Conservation (phyloP, 1,140 invertebrate genomes). For the Magallana gigas region DNA sequence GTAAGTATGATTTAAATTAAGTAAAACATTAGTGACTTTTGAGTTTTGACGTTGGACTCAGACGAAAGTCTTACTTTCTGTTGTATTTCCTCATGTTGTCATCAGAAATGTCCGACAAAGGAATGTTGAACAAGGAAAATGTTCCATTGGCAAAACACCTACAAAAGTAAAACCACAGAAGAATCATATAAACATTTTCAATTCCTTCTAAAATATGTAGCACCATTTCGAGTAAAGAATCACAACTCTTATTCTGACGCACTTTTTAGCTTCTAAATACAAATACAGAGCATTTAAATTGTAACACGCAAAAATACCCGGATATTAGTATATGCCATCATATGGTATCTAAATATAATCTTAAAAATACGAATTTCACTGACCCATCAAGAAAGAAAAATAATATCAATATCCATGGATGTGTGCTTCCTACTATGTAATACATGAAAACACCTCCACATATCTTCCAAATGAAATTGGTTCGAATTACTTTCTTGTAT, state of each 20-base stretch:
- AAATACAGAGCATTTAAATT: background rate
- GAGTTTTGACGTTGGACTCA: too few species aligned
- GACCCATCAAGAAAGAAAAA: conserved; percentile 74
- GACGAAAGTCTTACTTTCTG: conserved; percentile 43
- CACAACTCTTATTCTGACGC: background rate
- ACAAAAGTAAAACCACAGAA: conserved; percentile 52
- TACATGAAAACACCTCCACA: conserved; percentile 64
- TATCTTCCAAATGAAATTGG: conserved; percentile 72
- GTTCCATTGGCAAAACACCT: conserved; percentile 68
- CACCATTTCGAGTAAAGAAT: background rate
- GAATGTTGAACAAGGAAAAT: conserved; percentile 72
- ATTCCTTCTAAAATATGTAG: background rate
- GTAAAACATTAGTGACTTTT: too few species aligned
- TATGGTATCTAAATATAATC: background rate
- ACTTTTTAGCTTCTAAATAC: background rate
- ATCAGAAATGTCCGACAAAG: conserved; percentile 77
- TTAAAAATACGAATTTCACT: background rate
- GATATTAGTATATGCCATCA: background rate
- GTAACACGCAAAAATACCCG: background rate
- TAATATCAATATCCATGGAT: conserved; percentile 68
- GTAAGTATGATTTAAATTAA: too few species aligned
- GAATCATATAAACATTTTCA: background rate
- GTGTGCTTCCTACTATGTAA: conserved; percentile 59
- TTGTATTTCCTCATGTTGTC: conserved; percentile 65
- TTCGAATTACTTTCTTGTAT: conserved; percentile 69